phyloP scores from a whole-genome alignment of 2,797 vertebrate genomes.

The Etheostoma nigrum region DNA sequence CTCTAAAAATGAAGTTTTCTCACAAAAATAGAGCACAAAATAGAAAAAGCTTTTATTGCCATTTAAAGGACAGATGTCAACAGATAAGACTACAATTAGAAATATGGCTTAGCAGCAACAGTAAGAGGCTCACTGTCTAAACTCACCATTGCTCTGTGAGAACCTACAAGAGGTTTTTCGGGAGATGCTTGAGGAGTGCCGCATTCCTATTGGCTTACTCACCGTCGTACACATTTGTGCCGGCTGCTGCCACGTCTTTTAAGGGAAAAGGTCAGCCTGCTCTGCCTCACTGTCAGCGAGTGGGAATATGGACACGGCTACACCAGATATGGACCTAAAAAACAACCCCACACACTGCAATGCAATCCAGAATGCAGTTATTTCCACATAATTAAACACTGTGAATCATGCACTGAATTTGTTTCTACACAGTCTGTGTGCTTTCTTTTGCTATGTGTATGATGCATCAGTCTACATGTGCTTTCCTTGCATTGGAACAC shows the following conservation, averaged over 20 bases:
- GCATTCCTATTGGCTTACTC: conserved; percentile 75
- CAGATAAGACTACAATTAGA: not conserved
- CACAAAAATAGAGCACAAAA: not conserved
- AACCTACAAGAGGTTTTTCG: conserved; percentile 45
- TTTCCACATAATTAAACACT: conserved; percentile 1
- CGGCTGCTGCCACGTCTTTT: conserved; percentile 54
- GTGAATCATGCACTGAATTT: conserved; percentile 1
- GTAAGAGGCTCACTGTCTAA: not conserved
- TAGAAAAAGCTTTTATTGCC: not conserved
- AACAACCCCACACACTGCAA: conserved; percentile 6
- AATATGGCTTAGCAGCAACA: conserved; percentile 1
- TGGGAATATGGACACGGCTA: conserved; percentile 25
- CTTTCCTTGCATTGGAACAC: conserved; percentile 14
- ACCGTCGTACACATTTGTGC: conserved; percentile 40
- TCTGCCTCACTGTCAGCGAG: conserved; percentile 43
- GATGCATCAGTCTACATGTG: not conserved
- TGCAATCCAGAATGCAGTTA: not conserved
- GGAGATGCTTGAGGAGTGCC: conserved; percentile 41
- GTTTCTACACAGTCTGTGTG: not conserved
- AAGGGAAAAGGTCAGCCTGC: conserved; percentile 68
- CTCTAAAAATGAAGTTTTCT: conserved; percentile 1
- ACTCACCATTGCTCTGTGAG: conserved; percentile 32
- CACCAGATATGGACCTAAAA: conserved; percentile 21
- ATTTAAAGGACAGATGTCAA: not conserved
- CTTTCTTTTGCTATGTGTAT: not conserved